A percentile compares a stretch with the other conserved stretches of the same genome.
Conservation (phyloP, 2,113 vertebrate genomes). For the Pseudopodoces humilis region DNA sequence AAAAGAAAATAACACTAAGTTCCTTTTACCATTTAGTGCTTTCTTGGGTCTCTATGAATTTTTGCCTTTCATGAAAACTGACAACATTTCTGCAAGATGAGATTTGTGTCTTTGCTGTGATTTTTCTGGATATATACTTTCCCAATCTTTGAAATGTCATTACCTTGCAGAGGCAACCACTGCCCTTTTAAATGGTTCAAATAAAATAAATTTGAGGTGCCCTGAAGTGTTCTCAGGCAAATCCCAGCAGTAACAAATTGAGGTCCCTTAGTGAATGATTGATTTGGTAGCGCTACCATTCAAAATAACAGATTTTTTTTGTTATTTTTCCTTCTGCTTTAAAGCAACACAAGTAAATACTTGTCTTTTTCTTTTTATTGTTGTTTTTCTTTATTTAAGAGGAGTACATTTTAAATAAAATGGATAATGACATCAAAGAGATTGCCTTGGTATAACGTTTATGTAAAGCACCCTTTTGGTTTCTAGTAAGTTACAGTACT, state of each 20-base stretch:
- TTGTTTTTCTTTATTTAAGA: neutral
- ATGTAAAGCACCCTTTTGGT: constrained; percentile 6
- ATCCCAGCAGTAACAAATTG: neutral
- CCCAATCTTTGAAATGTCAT: constrained; percentile 21
- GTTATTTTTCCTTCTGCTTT: neutral
- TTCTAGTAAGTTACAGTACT: constrained; percentile 29
- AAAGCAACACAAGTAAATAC: neutral
- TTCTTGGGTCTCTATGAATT: neutral
- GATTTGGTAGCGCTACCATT: neutral
- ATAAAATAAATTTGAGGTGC: neutral
- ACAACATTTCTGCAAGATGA: neutral
- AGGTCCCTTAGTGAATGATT: neutral
- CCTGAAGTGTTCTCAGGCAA: neutral
- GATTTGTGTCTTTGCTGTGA: neutral
- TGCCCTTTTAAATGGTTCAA: constrained; percentile 1
- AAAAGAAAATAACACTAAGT: neutral
- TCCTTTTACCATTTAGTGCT: neutral
- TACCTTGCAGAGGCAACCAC: constrained; percentile 7
- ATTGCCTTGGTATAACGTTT: neutral
- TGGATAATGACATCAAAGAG: neutral
- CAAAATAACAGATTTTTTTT: neutral
- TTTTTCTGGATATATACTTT: neutral
- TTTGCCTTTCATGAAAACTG: neutral
- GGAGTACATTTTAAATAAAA: constrained; percentile 18
- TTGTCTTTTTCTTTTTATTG: neutral